These are phyloP conservation scores for Gallinago paraguaiae DNA, from an alignment of 2,113 vertebrate genomes.

Conservation along the genomic window DNA sequence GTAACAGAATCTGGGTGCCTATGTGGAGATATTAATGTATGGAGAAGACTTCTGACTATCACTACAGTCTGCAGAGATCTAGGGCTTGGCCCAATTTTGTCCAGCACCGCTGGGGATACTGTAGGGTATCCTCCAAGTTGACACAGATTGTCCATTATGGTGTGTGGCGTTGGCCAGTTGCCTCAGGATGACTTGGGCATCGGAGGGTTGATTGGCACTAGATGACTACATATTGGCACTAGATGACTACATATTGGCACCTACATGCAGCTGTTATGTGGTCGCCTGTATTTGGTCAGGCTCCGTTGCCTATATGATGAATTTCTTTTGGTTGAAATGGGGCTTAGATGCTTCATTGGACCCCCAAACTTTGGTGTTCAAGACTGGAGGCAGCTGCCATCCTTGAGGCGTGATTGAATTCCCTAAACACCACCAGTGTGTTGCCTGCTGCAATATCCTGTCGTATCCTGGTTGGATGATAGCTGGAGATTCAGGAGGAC, in stretches of 20 bases:
- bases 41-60: not conserved
- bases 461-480: not conserved
- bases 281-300: not conserved
- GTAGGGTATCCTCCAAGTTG: not conserved
- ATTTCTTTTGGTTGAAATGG: not conserved
- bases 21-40: not conserved
- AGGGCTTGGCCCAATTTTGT: not conserved
- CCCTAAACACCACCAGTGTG: not conserved
- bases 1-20: not conserved
- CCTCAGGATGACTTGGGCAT: not conserved
- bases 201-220: not conserved
- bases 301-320: not conserved
- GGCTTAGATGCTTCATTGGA: not conserved
- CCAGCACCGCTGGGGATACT: not conserved
- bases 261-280: accelerated
- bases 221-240: not conserved
- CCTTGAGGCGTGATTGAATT: not conserved
- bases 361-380: not conserved
- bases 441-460: not conserved
- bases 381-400: not conserved
- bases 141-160: not conserved
- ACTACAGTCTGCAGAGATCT: not conserved
- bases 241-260: not conserved
- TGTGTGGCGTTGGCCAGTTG: not conserved
- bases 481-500: not conserved